Percentiles rank a stretch among this genome's conserved stretches.
Conservation (phyloP, 2,113 vertebrate genomes). For the Canis aureus region DNA sequence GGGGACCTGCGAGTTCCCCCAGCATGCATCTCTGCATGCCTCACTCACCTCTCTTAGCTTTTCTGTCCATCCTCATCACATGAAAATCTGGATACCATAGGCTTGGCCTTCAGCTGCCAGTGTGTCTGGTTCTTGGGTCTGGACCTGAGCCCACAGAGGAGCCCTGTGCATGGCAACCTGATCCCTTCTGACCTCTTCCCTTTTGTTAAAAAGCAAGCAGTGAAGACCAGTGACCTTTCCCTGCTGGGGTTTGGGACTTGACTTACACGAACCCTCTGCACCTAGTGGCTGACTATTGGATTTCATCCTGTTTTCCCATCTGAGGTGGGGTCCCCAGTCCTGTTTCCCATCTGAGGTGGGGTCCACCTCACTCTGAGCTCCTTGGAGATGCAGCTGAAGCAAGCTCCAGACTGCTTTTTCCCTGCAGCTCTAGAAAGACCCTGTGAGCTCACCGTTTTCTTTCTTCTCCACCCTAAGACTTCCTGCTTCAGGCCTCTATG, state of each 20-base stretch:
- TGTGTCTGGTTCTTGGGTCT: not conserved
- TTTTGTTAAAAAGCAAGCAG: not conserved
- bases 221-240: not conserved
- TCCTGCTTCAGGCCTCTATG: not conserved
- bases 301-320: not conserved
- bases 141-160: not conserved
- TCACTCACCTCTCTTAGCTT: not conserved
- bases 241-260: not conserved
- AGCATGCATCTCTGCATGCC: not conserved
- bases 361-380: not conserved
- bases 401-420: too few species aligned
- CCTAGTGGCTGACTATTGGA: not conserved
- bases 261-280: not conserved
- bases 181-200: not conserved
- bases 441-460: not conserved
- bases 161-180: not conserved
- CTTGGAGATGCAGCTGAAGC: not conserved
- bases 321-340: not conserved
- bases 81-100: fast-evolving
- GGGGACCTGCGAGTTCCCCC: not conserved
- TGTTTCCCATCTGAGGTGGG: not conserved
- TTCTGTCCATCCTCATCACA: not conserved
- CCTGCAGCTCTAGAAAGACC: not conserved
- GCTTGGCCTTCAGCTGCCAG: not conserved
- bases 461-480: not conserved